Evolutionary conservation across 1,140 invertebrate species (phyloP), one percentile per base, ranked within the genome.

Genomic region (Temnothorax longispinosus): DNA sequence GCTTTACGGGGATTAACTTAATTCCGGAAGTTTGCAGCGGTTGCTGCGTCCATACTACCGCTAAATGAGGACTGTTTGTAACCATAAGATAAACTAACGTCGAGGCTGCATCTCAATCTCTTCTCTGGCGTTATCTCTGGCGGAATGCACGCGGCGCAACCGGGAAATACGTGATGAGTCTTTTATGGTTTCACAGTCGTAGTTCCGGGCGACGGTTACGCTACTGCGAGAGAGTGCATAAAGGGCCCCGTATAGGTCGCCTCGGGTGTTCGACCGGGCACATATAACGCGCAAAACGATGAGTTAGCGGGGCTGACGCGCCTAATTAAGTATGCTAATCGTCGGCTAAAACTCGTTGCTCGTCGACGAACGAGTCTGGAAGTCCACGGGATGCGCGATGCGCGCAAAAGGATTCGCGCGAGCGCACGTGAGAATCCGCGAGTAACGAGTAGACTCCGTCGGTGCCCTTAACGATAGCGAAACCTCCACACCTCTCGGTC

Each of bases 291-390:
- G 89, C 62, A 56, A 87, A 87, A 89, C 89, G 85, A 74, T 84
- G 56, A 85, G 76, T 82, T 82, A 72, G 54, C 41, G 21, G 52
- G 50, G 41, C 50, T 65, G 54, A 90, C 69, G 81, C 85, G 85
- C 72, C 77, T 89, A 92, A 92, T 92, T 92, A 90, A 89, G 89
- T 90, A 92, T 92, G 91, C 85, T 91, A 90, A 92, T 91, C 85
- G 74, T 75, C 87, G 44, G 5, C 65, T 85, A 71, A 88, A 91
- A 87, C 84, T 74, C 72, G 62, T 81, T 67, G 74, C 78, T 84
- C 72, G 67, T 84, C 27, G 27, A 71, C 47, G 47, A 50, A 58
- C 52, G 54, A 85, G 74, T 32, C 38, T 87, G 65, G 65, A 77
- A 89, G 84, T 90, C 75, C 32, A 50, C 35, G 21, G 18, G 13